Conservation (phyloP, 2,888 invertebrate genomes). For the Scaptomyza polygonia region DNA sequence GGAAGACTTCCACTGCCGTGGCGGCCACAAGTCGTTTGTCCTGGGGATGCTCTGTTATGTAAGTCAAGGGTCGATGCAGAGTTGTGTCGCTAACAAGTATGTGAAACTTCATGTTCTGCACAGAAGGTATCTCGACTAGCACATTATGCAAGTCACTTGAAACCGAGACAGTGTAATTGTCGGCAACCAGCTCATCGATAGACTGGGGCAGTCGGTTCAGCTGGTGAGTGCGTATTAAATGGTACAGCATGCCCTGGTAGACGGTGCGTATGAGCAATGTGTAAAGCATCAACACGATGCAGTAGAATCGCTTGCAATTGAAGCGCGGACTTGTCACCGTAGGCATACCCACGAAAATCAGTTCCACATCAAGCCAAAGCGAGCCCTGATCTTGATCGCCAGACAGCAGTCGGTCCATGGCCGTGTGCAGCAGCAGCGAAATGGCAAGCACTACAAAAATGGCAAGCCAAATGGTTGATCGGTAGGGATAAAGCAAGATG, state of each 20-base stretch:
- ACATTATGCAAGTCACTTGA: constrained; percentile 34
- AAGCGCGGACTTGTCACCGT: constrained; percentile 33
- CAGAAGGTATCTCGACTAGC: constrained; percentile 40
- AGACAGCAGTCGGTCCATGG: constrained; percentile 37
- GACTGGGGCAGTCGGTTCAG: constrained; percentile 49
- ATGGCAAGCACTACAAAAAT: constrained; percentile 34
- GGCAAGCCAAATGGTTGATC: constrained; percentile 50
- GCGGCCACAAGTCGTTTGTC: constrained; percentile 33
- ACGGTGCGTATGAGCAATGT: constrained; percentile 71
- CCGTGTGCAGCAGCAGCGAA: constrained; percentile 34
- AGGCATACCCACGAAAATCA: constrained; percentile 60
- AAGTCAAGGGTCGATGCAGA: constrained; percentile 22
- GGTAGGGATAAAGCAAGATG: constrained; percentile 63
- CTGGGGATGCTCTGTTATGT: constrained; percentile 22
- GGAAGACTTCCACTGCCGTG: constrained; percentile 41
- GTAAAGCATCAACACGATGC: constrained; percentile 53
- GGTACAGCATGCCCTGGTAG: constrained; percentile 74
- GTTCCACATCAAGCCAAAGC: constrained; percentile 40
- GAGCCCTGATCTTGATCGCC: background rate
- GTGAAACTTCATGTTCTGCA: constrained; percentile 41
- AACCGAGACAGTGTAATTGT: constrained; percentile 48
- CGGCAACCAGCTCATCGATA: constrained; percentile 51
- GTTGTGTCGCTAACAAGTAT: background rate
- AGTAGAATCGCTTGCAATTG: constrained; percentile 48
- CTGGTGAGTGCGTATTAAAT: constrained; percentile 67